Base-by-base conservation (phyloP, 1,140 invertebrate species). In the Parasteatoda tepidariorum region DNA sequence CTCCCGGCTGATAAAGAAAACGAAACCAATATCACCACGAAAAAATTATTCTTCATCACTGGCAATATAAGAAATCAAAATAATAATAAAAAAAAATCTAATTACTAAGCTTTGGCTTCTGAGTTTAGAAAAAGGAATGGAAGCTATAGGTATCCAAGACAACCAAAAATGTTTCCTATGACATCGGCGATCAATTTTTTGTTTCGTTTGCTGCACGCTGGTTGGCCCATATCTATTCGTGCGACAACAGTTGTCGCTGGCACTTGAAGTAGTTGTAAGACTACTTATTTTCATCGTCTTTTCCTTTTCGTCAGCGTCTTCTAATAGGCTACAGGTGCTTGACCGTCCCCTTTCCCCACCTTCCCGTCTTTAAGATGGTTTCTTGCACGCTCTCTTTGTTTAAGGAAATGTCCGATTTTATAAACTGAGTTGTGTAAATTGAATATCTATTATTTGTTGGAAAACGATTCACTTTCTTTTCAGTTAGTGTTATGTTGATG, bases 151-250 rank as follows among this genome's bases (percentile, higher is more conserved):
- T 82, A 82, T 70, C 78, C 78, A 41, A 71, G 78, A 71, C 78
- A 31, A 82, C 78, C 41, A 82, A 41, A 82, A 61, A 33, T 71
- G 78, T 82, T 82, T 82, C 78, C 78, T 71, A 70, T 82, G 68
- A 70, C 55, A 62, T 71, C 15, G 54, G 0, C 78, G 78, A 82
- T 82, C 78, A 82, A 82, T 82, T 82, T 57, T 75, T 70, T 61
- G 1, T n/a, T 75, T 33, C 2, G 28, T 15, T 48, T n/a, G 13
- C 3, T 30, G 7, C 54, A 33, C 24, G 41, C 7, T 28, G 41
- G 54, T 62, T 82, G 78, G 66, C 67, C 78, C 66, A 82, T n/a
- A 34, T 62, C 24, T 7, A 7, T 26, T 18, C 15, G 78, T 82
- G 78, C 61, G 66, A 82, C 78, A 82, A 82, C 67, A 70, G 66